Evolutionary conservation across 2,113 vertebrate genomes (phyloP), one percentile per base, ranked within the genome.

Genomic region (Aix galericulata): DNA sequence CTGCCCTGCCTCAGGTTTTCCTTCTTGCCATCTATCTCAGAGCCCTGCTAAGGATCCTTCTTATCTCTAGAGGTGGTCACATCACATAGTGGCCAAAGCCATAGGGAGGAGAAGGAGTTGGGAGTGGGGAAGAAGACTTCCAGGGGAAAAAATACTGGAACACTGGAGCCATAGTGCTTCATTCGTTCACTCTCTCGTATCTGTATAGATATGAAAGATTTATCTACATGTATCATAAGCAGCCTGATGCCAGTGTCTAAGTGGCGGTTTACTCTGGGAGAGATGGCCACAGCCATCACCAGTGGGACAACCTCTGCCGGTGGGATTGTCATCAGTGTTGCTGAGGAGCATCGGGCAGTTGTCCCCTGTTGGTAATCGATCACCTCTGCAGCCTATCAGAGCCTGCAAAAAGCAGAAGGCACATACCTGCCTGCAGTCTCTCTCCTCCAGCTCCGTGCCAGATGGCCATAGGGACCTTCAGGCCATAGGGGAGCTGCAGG

Each of bases 401-500:
- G 26, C 16, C 62, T 64, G 62, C 11, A 64, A 40, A 38, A 64
- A 64, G 38, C 8, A 40, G 38, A 26, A 14, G 36, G 38, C 26
- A 29, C 36, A 12, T 40, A 64, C 23, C 11, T 40, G 60, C 60
- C 17, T 27, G 26, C 38, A 38, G 62, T 18, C 62, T 27, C 36
- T 25, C 25, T 63, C 36, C 62, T 64, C 36, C 40, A 36, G 18
- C 63, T 31, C 27, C 8, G 12, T 31, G 27, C 42, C 20, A 20
- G 46, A 21, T 46, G 46, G 46, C 46, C 46, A 46, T 46, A 22
- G 46, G 20, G 46, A 59, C 31, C 36, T 4, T 1, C 0, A 1
- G 53, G 42, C 31, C 2, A 1, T 36, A 0, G 0, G 46, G 58
- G 42, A 68, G n/a, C 58, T 0, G 0, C 52, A 25, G 26, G 36